A percentile compares a stretch with the other conserved stretches of the same genome.
These are phyloP conservation scores for Stegophylla sp. DNA, from an alignment of 2,888 invertebrate species.

Conservation along the genomic window DNA sequence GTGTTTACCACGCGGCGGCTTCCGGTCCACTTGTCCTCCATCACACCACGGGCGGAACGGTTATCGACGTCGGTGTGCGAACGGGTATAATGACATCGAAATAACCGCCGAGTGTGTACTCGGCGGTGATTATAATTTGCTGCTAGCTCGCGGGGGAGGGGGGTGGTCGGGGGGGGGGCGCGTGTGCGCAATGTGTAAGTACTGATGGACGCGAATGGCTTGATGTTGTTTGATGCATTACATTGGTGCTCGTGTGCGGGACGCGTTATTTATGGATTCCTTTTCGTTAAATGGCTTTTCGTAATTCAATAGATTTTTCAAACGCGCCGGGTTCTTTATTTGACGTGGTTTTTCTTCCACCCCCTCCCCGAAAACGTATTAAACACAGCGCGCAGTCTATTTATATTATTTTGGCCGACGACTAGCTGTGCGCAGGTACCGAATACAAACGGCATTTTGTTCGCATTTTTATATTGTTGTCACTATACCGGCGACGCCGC, in stretches of 20 bases:
- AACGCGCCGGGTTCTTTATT: conserved; percentile 14
- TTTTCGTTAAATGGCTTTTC: conserved; percentile 33
- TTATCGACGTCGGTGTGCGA: conserved; percentile 6
- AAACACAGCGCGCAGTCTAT: background rate
- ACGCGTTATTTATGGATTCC: conserved; percentile 42
- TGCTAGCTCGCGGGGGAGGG: too few species aligned
- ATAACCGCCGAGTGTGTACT: background rate
- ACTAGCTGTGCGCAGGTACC: background rate
- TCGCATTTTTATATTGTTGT: background rate
- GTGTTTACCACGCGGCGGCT: background rate
- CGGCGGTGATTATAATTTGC: conserved; percentile 26
- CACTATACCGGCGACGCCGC: too few species aligned
- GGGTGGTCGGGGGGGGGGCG: too few species aligned
- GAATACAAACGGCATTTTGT: background rate
- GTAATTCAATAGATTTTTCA: conserved; percentile 38
- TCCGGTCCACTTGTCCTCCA: too few species aligned
- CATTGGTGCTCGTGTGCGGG: background rate
- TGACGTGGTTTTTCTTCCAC: conserved; percentile 16
- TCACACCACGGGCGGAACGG: too few species aligned
- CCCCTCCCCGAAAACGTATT: background rate
- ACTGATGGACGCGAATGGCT: background rate
- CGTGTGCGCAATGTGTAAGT: background rate
- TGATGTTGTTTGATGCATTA: conserved; percentile 44
- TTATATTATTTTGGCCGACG: background rate
- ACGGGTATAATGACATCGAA: conserved; percentile 11